Evolutionary conservation across 2,888 invertebrate species (phyloP), one percentile per base, ranked within the genome.

Genomic region (Hemistola chrysoprasaria): DNA sequence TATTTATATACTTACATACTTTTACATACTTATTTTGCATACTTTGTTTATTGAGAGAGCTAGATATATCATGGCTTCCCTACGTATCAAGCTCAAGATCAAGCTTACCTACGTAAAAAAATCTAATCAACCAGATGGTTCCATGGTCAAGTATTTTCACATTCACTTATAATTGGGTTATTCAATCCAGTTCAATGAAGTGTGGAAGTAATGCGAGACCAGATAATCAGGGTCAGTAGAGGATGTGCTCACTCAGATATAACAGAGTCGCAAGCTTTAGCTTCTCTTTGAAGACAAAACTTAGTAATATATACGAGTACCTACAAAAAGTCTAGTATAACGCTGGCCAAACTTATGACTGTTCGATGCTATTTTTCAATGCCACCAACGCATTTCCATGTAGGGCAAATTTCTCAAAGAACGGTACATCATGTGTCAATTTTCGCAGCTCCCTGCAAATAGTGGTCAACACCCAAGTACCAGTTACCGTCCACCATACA

Each of bases 401-500:
- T 33, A 10, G 33, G 11, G 20, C 31, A 27, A 23, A 21, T 26
- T 11, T 8, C 7, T n/a, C n/a, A n/a, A n/a, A 3, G 24, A 24
- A 34, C 34, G 34, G 59, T 54, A 53, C 46, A 41, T 43, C 41
- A 69, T 62, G 66, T 71, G 66, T 46, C 62, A 62, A 50, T 59
- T 71, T 72, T 70, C 53, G 67, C 71, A 51, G 49, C 47, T 48
- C 49, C 55, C 59, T 65, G 64, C 16, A 16, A 16, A 16, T 4
- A 16, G 16, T 16, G 16, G 16, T 50, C 53, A 59, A 54, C 56
- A 49, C 47, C 36, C 51, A 56, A 59, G 40, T 61, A 60, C 47
- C n/a, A 57, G 56, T 58, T 50, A 58, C 56, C 59, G 61, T 56
- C 55, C 51, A 56, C 56, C 59, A 60, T 56, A 54, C 51, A 56